Percentiles rank a stretch among this genome's conserved stretches.
Conservation (phyloP, 2,797 vertebrate genomes). For the Chromobotia macracanthus region DNA sequence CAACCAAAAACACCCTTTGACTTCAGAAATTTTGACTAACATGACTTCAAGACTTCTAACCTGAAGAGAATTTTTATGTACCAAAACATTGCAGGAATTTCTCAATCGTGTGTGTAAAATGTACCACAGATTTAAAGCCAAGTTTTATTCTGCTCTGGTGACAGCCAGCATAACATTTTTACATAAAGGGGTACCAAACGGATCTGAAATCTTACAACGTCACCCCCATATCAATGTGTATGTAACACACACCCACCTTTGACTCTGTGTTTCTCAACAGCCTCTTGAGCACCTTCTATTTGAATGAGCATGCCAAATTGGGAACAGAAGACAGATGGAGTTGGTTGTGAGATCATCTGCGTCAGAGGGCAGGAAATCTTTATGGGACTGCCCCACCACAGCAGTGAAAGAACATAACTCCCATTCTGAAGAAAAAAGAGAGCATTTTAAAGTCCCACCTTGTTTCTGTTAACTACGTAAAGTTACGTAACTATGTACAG, state of each 20-base stretch:
- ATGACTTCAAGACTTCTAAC: too few species aligned
- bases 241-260: conserved; percentile 58
- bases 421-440: conserved; percentile 71
- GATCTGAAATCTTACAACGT: too few species aligned
- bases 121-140: too few species aligned
- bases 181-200: too few species aligned
- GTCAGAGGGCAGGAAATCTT: conserved; percentile 73
- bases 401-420: conserved; percentile 73
- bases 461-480: too few species aligned
- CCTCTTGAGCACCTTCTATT: conserved; percentile 54
- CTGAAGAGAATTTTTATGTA: too few species aligned
- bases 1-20: not conserved
- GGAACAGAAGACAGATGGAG: conserved; percentile 70
- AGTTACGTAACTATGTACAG: too few species aligned
- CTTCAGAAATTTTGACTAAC: not conserved
- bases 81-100: too few species aligned
- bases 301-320: conserved; percentile 69
- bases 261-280: conserved; percentile 56
- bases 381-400: conserved; percentile 74
- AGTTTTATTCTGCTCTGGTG: too few species aligned
- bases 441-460: too few species aligned
- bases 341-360: not conserved
- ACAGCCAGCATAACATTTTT: too few species aligned
- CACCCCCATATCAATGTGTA: not conserved
- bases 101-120: too few species aligned